Base-by-base conservation (phyloP, 2,797 vertebrate species). In the Onychomys arenicola region DNA sequence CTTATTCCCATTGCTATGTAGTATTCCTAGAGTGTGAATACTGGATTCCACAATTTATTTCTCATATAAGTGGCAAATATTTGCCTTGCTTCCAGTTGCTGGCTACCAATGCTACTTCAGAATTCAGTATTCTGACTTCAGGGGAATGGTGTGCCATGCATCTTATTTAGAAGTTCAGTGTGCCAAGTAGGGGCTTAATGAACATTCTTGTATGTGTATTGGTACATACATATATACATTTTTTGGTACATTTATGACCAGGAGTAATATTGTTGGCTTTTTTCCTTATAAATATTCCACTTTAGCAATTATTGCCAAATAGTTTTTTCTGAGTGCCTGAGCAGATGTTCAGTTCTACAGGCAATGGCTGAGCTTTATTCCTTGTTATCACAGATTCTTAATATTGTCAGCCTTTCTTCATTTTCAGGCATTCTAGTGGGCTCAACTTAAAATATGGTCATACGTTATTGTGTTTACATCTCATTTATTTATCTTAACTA, bases 21-120 rank as follows among this genome's bases (percentile, higher is more conserved):
- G 52, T 81, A 57, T 57, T 81, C 34, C 52, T 55, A 81, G 10
- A 90, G 13, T 43, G 89, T 81, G 75, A 89, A 6, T 43, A 91
- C 14, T n/a, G 67, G 9, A 4, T 81, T 69, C 29, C 67, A 81
- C 57, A 90, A 75, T 90, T 93, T 16, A 90, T 76, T 90, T 82
- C 37, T n/a, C 6, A 8, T 69, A n/a, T 69, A 17, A 69, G n/a
- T 69, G 67, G 17, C 69, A 23, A 46, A 59, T 34, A 67, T 87
- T 91, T 91, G 19, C n/a, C 57, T 95, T 90, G 21, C 27, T 78
- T 95, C 77, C 43, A 87, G 29, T 76, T 90, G 76, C 34, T 69
- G 34, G 34, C 34, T 69, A n/a, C 67, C 34, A 69, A 69, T 17
- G 6, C 34, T n/a, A 69, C 16, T 69, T 69, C 67, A 69, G 14